phyloP scores from a whole-genome alignment of 2,888 invertebrate genomes.

The Timema podura region DNA sequence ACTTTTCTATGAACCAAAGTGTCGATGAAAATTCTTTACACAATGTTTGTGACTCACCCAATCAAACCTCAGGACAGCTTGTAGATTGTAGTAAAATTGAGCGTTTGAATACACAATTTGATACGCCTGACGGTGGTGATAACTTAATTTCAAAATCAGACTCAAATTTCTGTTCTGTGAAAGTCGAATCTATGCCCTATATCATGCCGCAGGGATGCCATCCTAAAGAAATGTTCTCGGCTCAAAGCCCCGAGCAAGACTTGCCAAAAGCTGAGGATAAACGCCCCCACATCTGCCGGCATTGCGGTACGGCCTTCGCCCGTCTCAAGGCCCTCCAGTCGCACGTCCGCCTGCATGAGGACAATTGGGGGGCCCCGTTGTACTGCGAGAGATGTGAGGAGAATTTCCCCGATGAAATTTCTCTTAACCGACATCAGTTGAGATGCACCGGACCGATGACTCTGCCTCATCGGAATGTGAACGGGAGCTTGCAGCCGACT shows the following conservation, averaged over 20 bases:
- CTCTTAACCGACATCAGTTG: constrained; percentile 53
- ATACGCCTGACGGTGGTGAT: too few species aligned
- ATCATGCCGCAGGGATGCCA: not conserved
- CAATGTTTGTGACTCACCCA: too few species aligned
- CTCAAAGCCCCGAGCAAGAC: not conserved
- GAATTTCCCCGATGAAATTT: constrained; percentile 66
- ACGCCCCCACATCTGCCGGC: constrained; percentile 76
- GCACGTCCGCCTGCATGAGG: constrained; percentile 60
- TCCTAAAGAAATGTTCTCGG: constrained; percentile 14
- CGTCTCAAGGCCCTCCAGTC: constrained; percentile 77
- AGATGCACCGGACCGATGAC: constrained; percentile 31
- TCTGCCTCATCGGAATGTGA: too few species aligned
- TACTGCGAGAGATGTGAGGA: constrained; percentile 78
- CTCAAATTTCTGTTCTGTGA: constrained; percentile 7
- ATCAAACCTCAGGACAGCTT: too few species aligned
- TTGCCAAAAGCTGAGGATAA: constrained; percentile 64
- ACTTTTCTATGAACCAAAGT: too few species aligned
- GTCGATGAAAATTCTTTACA: too few species aligned
- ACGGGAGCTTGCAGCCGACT: too few species aligned
- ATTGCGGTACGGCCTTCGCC: constrained; percentile 72
- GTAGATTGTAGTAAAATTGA: too few species aligned
- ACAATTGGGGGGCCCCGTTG: constrained; percentile 74
- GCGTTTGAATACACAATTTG: too few species aligned
- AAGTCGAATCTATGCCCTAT: constrained; percentile 8
- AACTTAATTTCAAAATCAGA: not conserved